Conservation (phyloP, 2,797 vertebrate species). For the Enteromius anoplus region DNA sequence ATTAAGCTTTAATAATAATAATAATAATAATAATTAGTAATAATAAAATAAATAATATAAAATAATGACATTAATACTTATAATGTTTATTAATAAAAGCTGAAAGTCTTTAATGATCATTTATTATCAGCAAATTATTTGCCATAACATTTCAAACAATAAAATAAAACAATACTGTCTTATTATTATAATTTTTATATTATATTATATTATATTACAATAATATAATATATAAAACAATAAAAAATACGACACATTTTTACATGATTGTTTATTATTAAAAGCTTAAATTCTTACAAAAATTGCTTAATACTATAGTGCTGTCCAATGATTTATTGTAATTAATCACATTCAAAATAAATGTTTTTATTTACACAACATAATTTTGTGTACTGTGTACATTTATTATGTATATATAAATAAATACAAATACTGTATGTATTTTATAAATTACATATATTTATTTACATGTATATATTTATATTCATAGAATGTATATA, state of each 20-base stretch:
- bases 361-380: too few relatives aligned
- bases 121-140: background rate
- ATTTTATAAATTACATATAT: too few relatives aligned
- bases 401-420: too few relatives aligned
- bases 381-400: too few relatives aligned
- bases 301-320: background rate
- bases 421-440: too few relatives aligned
- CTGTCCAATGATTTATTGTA: too few relatives aligned
- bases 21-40: too few relatives aligned
- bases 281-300: background rate
- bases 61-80: background rate
- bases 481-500: too few relatives aligned
- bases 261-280: background rate
- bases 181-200: background rate
- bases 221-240: background rate
- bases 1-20: background rate
- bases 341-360: too few relatives aligned
- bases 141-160: background rate
- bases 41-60: background rate
- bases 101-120: background rate
- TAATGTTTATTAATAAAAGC: background rate
- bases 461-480: too few relatives aligned
- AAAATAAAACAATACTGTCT: background rate
- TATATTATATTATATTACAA: background rate
- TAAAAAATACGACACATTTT: background rate